Evolutionary conservation across 2,888 invertebrate genomes (phyloP), one percentile per base, ranked within the genome.

Genomic region (Synanthedon tipuliformis): DNA sequence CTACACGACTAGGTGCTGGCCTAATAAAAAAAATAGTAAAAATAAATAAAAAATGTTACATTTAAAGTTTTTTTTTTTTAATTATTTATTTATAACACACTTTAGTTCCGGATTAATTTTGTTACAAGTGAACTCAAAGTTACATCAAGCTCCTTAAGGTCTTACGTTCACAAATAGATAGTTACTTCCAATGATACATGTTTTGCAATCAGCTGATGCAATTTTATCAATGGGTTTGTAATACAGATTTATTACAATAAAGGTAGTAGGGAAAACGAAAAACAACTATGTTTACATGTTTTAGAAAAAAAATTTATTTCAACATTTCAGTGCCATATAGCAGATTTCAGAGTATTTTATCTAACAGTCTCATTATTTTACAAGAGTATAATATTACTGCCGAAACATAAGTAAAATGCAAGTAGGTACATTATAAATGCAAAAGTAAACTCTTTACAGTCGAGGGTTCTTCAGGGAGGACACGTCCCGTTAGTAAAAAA

Each of bases 281-380:
- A 49, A 49, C 13, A 49, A 16, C 23, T 1, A 18, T 18, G 8
- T 15, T 18, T 16, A 18, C 18, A 61, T 60, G 57, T 65, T 72
- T 73, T 71, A 65, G 23, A 61, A 60, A 62, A 69, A 73, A 70
- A 75, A 70, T 83, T 78, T 81, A 81, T 79, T 34, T 76, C 68
- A 72, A 72, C 63, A 71, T 69, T 74, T 74, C 73, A 64, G 71
- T 72, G 70, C 71, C 68, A 68, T 66, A 68, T 71, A 72, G 74
- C 77, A 78, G 80, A 77, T 79, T 72, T 79, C 73, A 84, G 78
- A 85, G 81, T 84, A 85, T 84, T 34, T 81, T 69, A 77, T 66
- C 82, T 85, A 85, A 84, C 86, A 86, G 86, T 86, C 85, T 86
- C 81, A 81, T 81, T 83, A 78, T 74, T 78, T 82, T 84, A 84